A percentile compares a stretch with the other conserved stretches of the same genome.
These are phyloP conservation scores for Biston stratarius DNA, from an alignment of 2,888 invertebrate genomes.

Conservation along the genomic window DNA sequence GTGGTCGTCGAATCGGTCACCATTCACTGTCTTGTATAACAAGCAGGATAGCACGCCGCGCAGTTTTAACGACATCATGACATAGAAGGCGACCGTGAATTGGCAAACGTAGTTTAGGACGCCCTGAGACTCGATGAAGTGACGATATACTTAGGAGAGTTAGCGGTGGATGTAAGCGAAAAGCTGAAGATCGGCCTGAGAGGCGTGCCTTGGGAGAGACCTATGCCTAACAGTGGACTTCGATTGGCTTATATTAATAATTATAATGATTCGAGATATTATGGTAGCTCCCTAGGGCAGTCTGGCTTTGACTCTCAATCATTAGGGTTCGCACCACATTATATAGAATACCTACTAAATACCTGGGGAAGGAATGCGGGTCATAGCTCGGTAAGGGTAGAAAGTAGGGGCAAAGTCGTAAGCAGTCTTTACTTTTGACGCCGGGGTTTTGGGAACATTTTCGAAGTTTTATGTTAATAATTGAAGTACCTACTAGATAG, in stretches of 20 bases:
- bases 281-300: not conserved
- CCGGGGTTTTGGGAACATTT: not conserved
- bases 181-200: too few species aligned
- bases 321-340: slow-evolving; percentile 9
- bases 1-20: too few species aligned
- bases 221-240: too few species aligned
- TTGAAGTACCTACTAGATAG: not conserved
- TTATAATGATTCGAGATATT: not conserved
- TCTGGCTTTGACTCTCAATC: slow-evolving; percentile 16
- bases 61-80: too few species aligned
- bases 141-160: too few species aligned
- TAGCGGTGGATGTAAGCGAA: too few species aligned
- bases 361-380: slow-evolving; percentile 8
- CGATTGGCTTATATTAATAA: too few species aligned
- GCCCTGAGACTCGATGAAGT: too few species aligned
- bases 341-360: slow-evolving; percentile 7
- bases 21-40: too few species aligned
- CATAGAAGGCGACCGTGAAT: not conserved
- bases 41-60: too few species aligned
- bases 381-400: not conserved
- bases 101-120: too few species aligned
- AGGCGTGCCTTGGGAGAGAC: too few species aligned
- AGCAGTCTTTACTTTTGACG: not conserved
- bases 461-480: not conserved
- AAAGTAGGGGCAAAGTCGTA: not conserved